A percentile compares a stretch with the other conserved stretches of the same genome.
These are phyloP conservation scores for Myathropa florea DNA, from an alignment of 2,888 invertebrate species.

Conservation along the genomic window DNA sequence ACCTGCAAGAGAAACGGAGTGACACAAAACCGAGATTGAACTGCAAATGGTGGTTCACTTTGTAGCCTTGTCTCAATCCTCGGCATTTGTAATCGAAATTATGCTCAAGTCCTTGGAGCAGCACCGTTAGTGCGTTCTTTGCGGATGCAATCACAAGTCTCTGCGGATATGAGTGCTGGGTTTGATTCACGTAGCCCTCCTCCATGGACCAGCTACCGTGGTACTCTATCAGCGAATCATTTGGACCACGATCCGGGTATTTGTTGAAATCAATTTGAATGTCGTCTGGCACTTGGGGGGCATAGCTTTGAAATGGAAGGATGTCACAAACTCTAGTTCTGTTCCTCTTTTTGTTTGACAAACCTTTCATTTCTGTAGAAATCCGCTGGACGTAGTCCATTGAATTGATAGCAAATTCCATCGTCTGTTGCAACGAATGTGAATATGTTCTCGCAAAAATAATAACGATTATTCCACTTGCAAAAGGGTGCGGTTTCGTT, in stretches of 20 bases:
- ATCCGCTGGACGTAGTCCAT: conserved; percentile 76
- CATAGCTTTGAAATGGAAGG: conserved; percentile 58
- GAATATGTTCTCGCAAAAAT: conserved; percentile 77
- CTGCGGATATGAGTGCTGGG: conserved; percentile 85
- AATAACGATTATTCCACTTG: conserved; percentile 78
- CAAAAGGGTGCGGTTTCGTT: conserved; percentile 78
- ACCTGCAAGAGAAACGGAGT: conserved; percentile 72
- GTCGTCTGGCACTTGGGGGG: conserved; percentile 75
- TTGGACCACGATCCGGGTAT: conserved; percentile 76
- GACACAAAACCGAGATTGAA: background rate
- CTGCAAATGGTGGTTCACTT: conserved; percentile 77
- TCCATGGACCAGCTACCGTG: conserved; percentile 84
- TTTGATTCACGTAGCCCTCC: conserved; percentile 82
- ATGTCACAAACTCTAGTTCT: background rate
- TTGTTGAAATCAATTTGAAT: conserved; percentile 75
- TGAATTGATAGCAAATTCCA: conserved; percentile 79
- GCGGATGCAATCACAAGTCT: conserved; percentile 85
- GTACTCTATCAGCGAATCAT: conserved; percentile 47
- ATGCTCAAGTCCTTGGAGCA: conserved; percentile 83
- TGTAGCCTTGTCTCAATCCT: conserved; percentile 88
- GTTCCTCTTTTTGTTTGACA: background rate
- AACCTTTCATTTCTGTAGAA: conserved; percentile 76
- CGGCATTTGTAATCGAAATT: conserved; percentile 87
- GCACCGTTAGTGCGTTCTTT: conserved; percentile 84
- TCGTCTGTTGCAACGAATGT: conserved; percentile 78